A percentile compares a stretch with the other conserved stretches of the same genome.
Evolutionary conservation across 1,140 invertebrate genomes (phyloP).

Genomic region (Himalopsyche phryganea): DNA sequence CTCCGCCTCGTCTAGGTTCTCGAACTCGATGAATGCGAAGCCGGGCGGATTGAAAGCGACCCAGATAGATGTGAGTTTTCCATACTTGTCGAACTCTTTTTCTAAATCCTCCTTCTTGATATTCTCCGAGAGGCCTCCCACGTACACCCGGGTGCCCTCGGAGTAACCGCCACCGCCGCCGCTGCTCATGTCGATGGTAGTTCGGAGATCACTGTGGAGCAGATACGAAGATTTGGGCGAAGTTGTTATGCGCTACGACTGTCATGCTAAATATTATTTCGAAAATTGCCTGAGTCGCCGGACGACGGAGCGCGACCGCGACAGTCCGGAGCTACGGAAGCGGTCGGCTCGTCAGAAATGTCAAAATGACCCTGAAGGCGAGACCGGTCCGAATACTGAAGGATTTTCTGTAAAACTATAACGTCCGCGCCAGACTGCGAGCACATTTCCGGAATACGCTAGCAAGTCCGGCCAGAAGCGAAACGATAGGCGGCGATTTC

Average conservation of each 20-base stretch:
- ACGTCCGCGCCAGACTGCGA: too few relatives aligned
- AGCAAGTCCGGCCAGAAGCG: too few relatives aligned
- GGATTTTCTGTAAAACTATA: too few relatives aligned
- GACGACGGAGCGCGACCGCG: too few relatives aligned
- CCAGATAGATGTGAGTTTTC: slow-evolving; percentile 92
- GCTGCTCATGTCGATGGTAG: slow-evolving; percentile 10
- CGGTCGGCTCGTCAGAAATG: too few relatives aligned
- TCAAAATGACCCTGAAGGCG: too few relatives aligned
- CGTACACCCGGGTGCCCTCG: slow-evolving; percentile 74
- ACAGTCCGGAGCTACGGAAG: too few relatives aligned
- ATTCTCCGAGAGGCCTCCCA: slow-evolving; percentile 76
- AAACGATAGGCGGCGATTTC: too few relatives aligned
- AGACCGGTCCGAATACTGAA: too few relatives aligned
- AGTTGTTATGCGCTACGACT: background rate
- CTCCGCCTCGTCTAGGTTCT: slow-evolving; percentile 90
- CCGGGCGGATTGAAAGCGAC: slow-evolving; percentile 72
- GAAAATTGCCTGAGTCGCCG: too few relatives aligned
- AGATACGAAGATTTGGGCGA: slow-evolving; percentile 19
- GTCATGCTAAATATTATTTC: too few relatives aligned
- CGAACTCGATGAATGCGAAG: slow-evolving; percentile 99
- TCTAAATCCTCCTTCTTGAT: slow-evolving; percentile 88
- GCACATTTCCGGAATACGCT: too few relatives aligned
- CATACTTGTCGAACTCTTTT: slow-evolving; percentile 82
- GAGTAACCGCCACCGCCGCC: slow-evolving; percentile 14
- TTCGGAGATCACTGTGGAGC: slow-evolving; percentile 15